A percentile compares a stretch with the other conserved stretches of the same genome.
Evolutionary conservation across 1,140 invertebrate species (phyloP).

Genomic region (Brachionus angularis): DNA sequence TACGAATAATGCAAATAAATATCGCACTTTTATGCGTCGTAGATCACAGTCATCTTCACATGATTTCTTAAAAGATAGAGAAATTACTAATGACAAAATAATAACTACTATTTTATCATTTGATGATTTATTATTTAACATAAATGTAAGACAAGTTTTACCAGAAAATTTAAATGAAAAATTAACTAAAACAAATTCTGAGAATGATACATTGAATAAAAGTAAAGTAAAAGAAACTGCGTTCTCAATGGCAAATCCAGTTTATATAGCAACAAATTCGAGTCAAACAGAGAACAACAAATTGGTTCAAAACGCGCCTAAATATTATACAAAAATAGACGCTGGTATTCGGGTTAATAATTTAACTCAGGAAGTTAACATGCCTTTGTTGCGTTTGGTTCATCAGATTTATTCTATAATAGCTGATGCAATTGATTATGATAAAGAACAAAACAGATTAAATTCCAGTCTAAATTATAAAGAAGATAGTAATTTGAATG

Average conservation of each 20-base stretch:
- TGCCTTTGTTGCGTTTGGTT: conserved; percentile 82
- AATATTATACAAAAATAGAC: conserved; percentile 35
- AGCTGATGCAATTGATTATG: conserved; percentile 71
- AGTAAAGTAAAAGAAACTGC: neutral
- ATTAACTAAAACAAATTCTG: too few species aligned
- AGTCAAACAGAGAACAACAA: neutral
- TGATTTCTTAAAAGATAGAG: neutral
- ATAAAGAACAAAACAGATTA: neutral
- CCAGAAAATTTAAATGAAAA: neutral
- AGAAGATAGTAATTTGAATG: conserved; percentile 78
- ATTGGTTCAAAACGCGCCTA: neutral
- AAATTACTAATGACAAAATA: neutral
- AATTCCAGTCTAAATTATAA: neutral
- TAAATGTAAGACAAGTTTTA: conserved; percentile 30
- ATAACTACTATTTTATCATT: conserved; percentile 40
- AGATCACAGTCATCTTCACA: too few species aligned
- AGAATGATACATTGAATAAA: neutral
- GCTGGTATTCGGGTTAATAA: conserved; percentile 31
- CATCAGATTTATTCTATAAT: conserved; percentile 97
- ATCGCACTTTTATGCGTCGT: too few species aligned
- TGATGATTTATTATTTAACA: conserved; percentile 28
- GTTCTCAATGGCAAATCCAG: conserved; percentile 28
- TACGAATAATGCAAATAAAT: too few species aligned
- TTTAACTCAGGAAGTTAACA: conserved; percentile 70
- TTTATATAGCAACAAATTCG: neutral